These are phyloP conservation scores for Todus mexicanus DNA, from an alignment of 2,797 vertebrate genomes.

Conservation along the genomic window DNA sequence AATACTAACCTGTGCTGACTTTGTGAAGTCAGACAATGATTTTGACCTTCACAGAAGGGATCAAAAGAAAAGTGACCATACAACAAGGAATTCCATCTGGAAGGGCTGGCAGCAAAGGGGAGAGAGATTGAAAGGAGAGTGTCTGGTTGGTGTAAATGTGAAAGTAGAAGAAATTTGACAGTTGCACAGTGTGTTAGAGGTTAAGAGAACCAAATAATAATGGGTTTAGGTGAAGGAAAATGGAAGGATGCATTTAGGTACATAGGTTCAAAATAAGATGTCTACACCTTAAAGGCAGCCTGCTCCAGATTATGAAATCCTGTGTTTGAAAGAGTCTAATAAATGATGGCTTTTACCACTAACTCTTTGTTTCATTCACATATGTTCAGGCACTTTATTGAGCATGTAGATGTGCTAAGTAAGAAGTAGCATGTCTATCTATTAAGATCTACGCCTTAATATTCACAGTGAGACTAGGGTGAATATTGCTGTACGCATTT, in stretches of 20 bases:
- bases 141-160: not conserved
- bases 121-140: not conserved
- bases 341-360: not conserved
- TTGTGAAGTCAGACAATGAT: not conserved
- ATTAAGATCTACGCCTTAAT: not conserved
- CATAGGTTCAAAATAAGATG: not conserved
- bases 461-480: not conserved
- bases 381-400: not conserved
- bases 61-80: not conserved
- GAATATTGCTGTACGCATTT: not conserved
- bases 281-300: not conserved
- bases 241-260: not conserved
- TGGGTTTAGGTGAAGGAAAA: not conserved
- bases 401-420: not conserved
- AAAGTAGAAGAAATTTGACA: not conserved
- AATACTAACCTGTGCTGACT: not conserved
- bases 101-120: not conserved
- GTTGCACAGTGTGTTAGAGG: not conserved
- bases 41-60: not conserved
- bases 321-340: not conserved
- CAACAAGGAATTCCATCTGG: not conserved
- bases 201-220: not conserved
- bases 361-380: not conserved
- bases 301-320: not conserved
- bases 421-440: not conserved